Evolutionary conservation across 2,888 invertebrate genomes (phyloP).

Genomic region (Vesta saturnalis): DNA sequence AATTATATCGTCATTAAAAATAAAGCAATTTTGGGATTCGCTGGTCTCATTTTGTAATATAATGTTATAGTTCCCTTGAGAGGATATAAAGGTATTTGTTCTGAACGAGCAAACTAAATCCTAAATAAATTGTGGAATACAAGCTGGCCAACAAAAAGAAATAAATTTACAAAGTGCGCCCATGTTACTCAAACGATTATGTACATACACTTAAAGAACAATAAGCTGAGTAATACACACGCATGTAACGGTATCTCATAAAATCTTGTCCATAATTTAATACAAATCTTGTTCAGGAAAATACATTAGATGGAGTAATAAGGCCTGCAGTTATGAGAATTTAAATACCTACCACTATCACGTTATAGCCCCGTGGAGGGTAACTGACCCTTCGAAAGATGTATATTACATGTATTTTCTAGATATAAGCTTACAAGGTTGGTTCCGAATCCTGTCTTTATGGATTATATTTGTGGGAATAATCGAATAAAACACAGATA

Average conservation of each 20-base stretch:
- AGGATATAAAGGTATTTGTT: constrained; percentile 34
- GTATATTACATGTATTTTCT: constrained; percentile 49
- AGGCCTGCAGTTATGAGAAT: constrained; percentile 53
- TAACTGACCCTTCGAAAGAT: constrained; percentile 50
- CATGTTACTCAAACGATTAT: constrained; percentile 31
- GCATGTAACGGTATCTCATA: constrained; percentile 38
- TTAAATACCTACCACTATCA: constrained; percentile 54
- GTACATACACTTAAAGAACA: constrained; percentile 32
- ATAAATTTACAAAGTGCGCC: constrained; percentile 31
- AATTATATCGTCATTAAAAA: constrained; percentile 32
- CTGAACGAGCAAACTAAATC: constrained; percentile 36
- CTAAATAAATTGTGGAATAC: constrained; percentile 34
- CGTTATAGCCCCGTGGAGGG: constrained; percentile 49
- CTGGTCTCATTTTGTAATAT: constrained; percentile 34
- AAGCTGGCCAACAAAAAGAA: constrained; percentile 31
- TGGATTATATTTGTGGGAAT: constrained; percentile 47
- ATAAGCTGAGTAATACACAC: constrained; percentile 30
- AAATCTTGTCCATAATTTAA: constrained; percentile 51
- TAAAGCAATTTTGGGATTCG: constrained; percentile 30
- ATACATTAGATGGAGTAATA: constrained; percentile 51
- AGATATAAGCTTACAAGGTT: constrained; percentile 47
- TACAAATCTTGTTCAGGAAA: constrained; percentile 48
- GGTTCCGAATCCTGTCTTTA: constrained; percentile 48
- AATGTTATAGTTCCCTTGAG: constrained; percentile 36
- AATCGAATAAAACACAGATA: constrained; percentile 38